A percentile compares a stretch with the other conserved stretches of the same genome.
Evolutionary conservation across 1,140 invertebrate species (phyloP).

Genomic region (Drosophila nigromelanica): DNA sequence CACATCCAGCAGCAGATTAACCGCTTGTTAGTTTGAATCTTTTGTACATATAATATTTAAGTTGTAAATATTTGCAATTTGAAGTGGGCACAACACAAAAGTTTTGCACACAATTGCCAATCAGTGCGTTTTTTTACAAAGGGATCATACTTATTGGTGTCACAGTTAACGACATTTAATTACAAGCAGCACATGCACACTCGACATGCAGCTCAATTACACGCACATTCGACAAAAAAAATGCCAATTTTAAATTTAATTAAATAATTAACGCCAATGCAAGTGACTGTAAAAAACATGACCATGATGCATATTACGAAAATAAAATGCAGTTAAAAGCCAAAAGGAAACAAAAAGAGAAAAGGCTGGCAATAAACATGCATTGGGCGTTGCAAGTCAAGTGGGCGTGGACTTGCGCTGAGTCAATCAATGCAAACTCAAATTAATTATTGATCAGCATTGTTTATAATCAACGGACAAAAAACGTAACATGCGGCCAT

Average conservation of each 20-base stretch:
- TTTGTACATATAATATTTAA: not conserved
- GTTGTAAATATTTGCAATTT: not conserved
- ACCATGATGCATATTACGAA: not conserved
- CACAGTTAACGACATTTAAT: conserved; percentile 53
- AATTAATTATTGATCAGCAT: conserved; percentile 46
- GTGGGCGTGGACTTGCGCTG: conserved; percentile 32
- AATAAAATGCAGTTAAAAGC: conserved; percentile 13
- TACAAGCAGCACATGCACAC: conserved; percentile 33
- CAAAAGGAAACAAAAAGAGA: not conserved
- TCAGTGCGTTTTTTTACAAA: conserved; percentile 19
- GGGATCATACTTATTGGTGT: conserved; percentile 17
- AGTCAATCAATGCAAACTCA: conserved; percentile 45
- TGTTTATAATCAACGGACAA: conserved; percentile 29
- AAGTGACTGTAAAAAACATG: conserved; percentile 17
- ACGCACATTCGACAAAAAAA: conserved; percentile 32
- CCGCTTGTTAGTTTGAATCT: not conserved
- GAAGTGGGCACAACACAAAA: not conserved
- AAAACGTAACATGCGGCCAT: conserved; percentile 2
- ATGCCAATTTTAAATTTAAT: conserved; percentile 49
- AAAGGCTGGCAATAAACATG: conserved; percentile 31
- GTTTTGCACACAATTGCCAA: conserved; percentile 27
- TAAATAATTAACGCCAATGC: conserved; percentile 55
- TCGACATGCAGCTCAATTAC: conserved; percentile 56
- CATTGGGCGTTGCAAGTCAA: conserved; percentile 4
- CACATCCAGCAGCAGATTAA: too few relatives aligned